Conservation (phyloP, 2,113 vertebrate species). For the Dromaius novaehollandiae region DNA sequence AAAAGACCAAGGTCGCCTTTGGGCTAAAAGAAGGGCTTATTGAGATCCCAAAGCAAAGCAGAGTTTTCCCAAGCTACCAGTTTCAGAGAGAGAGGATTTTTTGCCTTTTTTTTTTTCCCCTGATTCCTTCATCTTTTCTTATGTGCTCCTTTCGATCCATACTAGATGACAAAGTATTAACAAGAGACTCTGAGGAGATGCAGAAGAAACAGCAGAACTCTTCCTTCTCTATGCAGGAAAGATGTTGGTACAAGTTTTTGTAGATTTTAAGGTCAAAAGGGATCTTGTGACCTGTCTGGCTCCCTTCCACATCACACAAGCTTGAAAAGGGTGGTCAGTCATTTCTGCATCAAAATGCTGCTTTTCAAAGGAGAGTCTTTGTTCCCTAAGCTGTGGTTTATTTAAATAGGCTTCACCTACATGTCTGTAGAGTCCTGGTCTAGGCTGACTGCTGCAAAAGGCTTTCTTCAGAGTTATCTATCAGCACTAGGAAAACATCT, state of each 20-base stretch:
- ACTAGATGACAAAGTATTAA: not conserved
- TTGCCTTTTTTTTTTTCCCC: not conserved
- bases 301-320: not conserved
- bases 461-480: slow-evolving; percentile 28
- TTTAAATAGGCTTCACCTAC: slow-evolving; percentile 8
- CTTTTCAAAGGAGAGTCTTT: slow-evolving; percentile 24
- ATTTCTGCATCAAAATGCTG: not conserved
- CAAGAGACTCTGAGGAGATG: not conserved
- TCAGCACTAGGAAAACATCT: slow-evolving; percentile 54
- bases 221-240: not conserved
- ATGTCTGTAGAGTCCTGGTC: not conserved
- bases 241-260: not conserved
- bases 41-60: slow-evolving; percentile 11
- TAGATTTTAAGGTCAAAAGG: not conserved
- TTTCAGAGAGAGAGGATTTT: not conserved
- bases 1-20: slow-evolving; percentile 64
- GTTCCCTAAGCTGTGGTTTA: slow-evolving; percentile 21
- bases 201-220: not conserved
- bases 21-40: slow-evolving; percentile 49
- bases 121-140: not conserved
- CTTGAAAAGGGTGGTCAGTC: not conserved
- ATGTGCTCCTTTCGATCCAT: not conserved
- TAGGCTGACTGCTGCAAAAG: not conserved
- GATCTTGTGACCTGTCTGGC: slow-evolving; percentile 3
- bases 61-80: slow-evolving; percentile 11